Base-by-base conservation (phyloP, 2,113 vertebrate species). In the Marmota flaviventris region DNA sequence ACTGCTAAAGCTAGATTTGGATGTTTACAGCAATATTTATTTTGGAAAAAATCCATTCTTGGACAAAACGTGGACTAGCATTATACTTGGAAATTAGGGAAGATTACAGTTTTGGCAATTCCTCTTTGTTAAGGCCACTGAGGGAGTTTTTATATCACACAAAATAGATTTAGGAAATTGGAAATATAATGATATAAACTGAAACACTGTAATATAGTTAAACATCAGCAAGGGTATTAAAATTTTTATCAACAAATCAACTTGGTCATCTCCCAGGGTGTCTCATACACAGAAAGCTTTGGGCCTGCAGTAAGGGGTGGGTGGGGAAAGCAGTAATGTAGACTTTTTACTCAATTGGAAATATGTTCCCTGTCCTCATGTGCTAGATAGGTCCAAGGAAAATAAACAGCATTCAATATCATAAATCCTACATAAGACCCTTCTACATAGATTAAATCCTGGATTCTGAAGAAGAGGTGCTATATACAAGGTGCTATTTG, bases 1-100 rank as follows among this genome's bases (percentile, higher is more conserved):
- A 78, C 27, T 77, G 6, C 4, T 89, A 70, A 94, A 89, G 18
- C 8, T 48, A 5, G 13, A 34, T 8, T 51, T 76, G 79, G 0
- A 85, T 82, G 18, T n/a, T 93, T 93, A 89, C n/a, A 85, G 14
- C 51, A 91, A 56, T 61, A 58, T 89, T 95, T 95, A 81, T 56
- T 89, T 91, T 94, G 67, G 24, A 82, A 2, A 45, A 89, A 91
- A 85, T 82, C 20, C 3, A 91, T 90, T 93, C 48, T 86, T 94
- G n/a, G 85, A 51, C 70, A 95, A 91, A 63, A 89, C 73, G 2
- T 76, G 37, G 2, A 17, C 29, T 69, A 83, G 42, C 7, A 65
- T 72, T 67, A 39, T 53, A 63, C 42, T 95, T 95, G 34, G 51
- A 86, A 91, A 96, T 93, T 91, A 77, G 8, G 12, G 22, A 6